Evolutionary conservation across 2,797 vertebrate species (phyloP), one percentile per base, ranked within the genome.

Genomic region (Gambelia wislizenii): DNA sequence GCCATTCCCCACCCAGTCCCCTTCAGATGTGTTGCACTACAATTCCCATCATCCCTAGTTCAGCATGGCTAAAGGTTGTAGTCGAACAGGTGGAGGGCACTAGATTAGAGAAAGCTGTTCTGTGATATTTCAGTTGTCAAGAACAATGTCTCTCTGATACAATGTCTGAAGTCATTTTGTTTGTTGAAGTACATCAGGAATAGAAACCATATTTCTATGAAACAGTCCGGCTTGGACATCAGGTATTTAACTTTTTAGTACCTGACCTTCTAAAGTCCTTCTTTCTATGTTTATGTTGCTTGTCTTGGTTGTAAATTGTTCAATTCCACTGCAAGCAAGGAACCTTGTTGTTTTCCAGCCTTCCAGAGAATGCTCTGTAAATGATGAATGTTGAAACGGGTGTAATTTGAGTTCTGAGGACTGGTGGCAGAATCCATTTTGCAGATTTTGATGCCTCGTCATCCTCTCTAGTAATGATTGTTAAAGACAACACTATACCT

Each of bases 361-460:
- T 61, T 25, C 70, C 30, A 6, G 18, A 74, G 0, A 61, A 42
- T n/a, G 49, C 5, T 27, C 84, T 83, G 25, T 61, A 81, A 81
- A 81, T 13, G 52, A 80, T 61, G 33, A 76, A 80, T 61, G 0
- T 0, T 0, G 47, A 61, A 5, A 36, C 44, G n/a, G 9, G 30
- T n/a, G 25, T 0, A 2, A 18, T 59, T 56, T 0, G 52, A 36
- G 56, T 20, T 56, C 52, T 56, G 61, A 91, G 91, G 56, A 36
- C 56, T 84, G 39, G 1, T 0, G 74, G 76, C 47, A 39, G 56
- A 47, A 30, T 25, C 54, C 42, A 75, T 10, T 42, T 0, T 39
- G 84, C 75, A 47, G 3, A 64, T 69, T 13, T 47, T 81, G 7
- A n/a, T 0, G 25, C 42, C 13, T 36, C n/a, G 0, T 0, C 1